Evolutionary conservation across 2,888 invertebrate species (phyloP), one percentile per base, ranked within the genome.

Genomic region (Spodoptera picta): DNA sequence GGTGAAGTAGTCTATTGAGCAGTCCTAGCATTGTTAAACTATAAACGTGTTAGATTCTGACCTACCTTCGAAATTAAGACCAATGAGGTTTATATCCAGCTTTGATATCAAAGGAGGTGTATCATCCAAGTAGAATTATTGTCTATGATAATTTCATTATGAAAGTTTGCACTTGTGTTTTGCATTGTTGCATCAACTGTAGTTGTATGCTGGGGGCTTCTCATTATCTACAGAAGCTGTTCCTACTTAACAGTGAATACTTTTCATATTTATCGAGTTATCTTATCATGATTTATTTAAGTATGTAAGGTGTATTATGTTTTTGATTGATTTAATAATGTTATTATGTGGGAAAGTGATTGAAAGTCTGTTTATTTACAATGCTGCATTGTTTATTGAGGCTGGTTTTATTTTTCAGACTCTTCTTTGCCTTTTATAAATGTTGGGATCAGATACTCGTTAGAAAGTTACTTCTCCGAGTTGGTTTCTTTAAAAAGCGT

Each of bases 131-230:
- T 42, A 31, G 31, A 24, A 54, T 50, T 62, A 54, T 52, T 36
- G 43, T n/a, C 0, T 12, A n/a, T 11, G 56, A 24, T 70, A 64
- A 71, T 76, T 70, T 54, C 65, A 70, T 75, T 70, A 72, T 41
- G 65, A 70, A 57, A 42, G 41, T 31, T 44, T 14, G 42, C 51
- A 31, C 27, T 36, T 23, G 9, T 54, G 23, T 71, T 51, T 61
- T 48, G 55, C 55, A 51, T 53, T 53, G 52, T 69, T 75, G 63
- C 42, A 10, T 57, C 43, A 4, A 49, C 19, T 60, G 1, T n/a
- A 50, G 3, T 31, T 42, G 11, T 36, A 7, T 36, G 36, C 9
- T 9, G 7, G 49, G 50, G 45, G 31, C 41, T 52, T 55, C 9
- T 50, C 43, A 50, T 55, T 48, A 48, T 58, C 23, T 51, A 31